Conservation (phyloP, 2,888 invertebrate genomes). For the Drosophila niveifrons region DNA sequence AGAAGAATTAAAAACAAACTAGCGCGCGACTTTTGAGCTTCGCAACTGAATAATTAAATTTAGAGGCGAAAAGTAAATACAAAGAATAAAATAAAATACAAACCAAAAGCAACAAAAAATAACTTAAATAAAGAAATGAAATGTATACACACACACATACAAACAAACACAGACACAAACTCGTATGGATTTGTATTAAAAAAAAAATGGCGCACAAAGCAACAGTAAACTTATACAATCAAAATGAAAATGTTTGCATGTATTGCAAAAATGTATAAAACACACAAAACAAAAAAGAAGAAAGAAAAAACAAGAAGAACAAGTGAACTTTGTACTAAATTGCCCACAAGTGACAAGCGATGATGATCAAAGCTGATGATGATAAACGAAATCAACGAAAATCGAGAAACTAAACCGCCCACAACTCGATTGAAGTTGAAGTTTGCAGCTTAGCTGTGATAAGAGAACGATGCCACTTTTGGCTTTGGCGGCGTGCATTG, state of each 20-base stretch:
- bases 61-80: slow-evolving; percentile 79
- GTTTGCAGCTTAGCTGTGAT: slow-evolving; percentile 29
- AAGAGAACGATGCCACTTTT: slow-evolving; percentile 28
- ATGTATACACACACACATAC: slow-evolving; percentile 46
- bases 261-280: slow-evolving; percentile 39
- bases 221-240: slow-evolving; percentile 78
- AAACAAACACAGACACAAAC: slow-evolving; percentile 4
- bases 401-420: not conserved
- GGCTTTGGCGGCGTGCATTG: slow-evolving; percentile 73
- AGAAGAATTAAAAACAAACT: slow-evolving; percentile 72
- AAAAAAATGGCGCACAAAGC: slow-evolving; percentile 74
- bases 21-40: slow-evolving; percentile 75
- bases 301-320: slow-evolving; percentile 51
- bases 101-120: slow-evolving; percentile 32
- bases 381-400: slow-evolving; percentile 6
- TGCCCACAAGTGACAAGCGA: slow-evolving; percentile 56
- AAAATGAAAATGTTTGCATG: slow-evolving; percentile 54
- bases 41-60: slow-evolving; percentile 80
- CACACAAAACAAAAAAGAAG: slow-evolving; percentile 29
- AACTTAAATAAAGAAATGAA: slow-evolving; percentile 64
- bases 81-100: slow-evolving; percentile 51
- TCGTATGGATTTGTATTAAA: slow-evolving; percentile 48
- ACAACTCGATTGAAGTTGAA: not conserved
- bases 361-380: slow-evolving; percentile 26
- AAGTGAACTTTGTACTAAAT: slow-evolving; percentile 75